Percentiles rank a stretch among this genome's conserved stretches.
Evolutionary conservation across 1,140 invertebrate species (phyloP).

Genomic region (Lasaia peninsularis): DNA sequence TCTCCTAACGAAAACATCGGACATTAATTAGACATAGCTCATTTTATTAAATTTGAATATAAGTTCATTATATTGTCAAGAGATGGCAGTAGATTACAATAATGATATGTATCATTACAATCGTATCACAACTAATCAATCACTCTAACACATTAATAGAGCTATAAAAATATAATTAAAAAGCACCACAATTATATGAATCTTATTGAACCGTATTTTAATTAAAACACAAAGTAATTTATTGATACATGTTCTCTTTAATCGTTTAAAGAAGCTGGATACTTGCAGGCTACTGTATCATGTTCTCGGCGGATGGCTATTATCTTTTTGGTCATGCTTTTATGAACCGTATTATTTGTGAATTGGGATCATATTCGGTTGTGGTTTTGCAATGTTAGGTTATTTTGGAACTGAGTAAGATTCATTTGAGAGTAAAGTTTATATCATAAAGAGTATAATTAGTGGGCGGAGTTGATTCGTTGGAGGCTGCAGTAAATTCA

Average conservation of each 20-base stretch:
- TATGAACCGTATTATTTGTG: not conserved
- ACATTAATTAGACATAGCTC: too few relatives aligned
- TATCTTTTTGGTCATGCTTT: not conserved
- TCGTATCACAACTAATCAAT: not conserved
- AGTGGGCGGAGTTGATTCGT: conserved; percentile 63
- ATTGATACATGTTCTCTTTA: conserved; percentile 34
- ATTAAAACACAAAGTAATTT: conserved; percentile 17
- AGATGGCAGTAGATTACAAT: too few relatives aligned
- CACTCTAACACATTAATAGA: not conserved
- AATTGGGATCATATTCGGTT: not conserved
- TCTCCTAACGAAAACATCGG: too few relatives aligned
- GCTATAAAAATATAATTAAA: not conserved
- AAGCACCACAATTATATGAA: not conserved
- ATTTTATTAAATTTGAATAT: too few relatives aligned
- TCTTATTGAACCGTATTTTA: conserved; percentile 19
- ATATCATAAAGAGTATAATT: conserved; percentile 70
- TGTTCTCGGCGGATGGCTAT: conserved; percentile 17
- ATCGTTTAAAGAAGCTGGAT: conserved; percentile 39
- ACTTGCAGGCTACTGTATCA: conserved; percentile 47
- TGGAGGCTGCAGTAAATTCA: conserved; percentile 3
- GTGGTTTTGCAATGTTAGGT: conserved; percentile 10
- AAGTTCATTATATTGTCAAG: too few relatives aligned
- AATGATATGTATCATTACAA: too few relatives aligned
- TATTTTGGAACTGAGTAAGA: conserved; percentile 13
- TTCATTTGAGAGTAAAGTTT: conserved; percentile 56